These are phyloP conservation scores for Solea solea DNA, from an alignment of 2,113 vertebrate species.

Conservation along the genomic window DNA sequence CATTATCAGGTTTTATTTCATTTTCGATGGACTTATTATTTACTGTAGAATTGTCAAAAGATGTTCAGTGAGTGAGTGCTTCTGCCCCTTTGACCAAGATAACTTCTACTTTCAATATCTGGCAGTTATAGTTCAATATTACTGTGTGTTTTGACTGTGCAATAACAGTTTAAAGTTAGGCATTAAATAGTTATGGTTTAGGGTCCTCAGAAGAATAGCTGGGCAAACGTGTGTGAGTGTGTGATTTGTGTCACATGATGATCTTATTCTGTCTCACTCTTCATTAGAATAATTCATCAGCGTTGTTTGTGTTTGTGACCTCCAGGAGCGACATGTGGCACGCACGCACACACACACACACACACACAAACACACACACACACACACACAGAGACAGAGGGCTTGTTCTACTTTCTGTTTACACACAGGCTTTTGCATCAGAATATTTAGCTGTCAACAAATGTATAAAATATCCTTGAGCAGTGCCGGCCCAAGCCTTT, in stretches of 20 bases:
- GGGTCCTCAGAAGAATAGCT: too few relatives aligned
- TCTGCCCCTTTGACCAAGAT: too few relatives aligned
- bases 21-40: too few relatives aligned
- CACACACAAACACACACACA: conserved; percentile 3
- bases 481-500: too few relatives aligned
- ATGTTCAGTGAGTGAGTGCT: too few relatives aligned
- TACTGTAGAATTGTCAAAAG: too few relatives aligned
- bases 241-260: conserved; percentile 36
- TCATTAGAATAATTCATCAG: conserved; percentile 16
- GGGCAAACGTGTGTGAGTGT: conserved; percentile 1
- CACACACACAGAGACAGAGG: not conserved
- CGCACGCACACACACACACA: not conserved
- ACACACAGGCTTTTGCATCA: not conserved
- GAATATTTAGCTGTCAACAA: not conserved
- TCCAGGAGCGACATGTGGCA: conserved; percentile 27
- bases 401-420: not conserved
- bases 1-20: too few relatives aligned
- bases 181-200: too few relatives aligned
- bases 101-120: too few relatives aligned
- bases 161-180: too few relatives aligned
- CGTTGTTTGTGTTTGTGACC: conserved; percentile 21
- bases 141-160: too few relatives aligned
- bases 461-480: not conserved
- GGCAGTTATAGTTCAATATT: too few relatives aligned
- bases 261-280: conserved; percentile 14